A percentile compares a stretch with the other conserved stretches of the same genome.
Evolutionary conservation across 2,113 vertebrate genomes (phyloP).

Genomic region (Dicrurus megarhynchus): DNA sequence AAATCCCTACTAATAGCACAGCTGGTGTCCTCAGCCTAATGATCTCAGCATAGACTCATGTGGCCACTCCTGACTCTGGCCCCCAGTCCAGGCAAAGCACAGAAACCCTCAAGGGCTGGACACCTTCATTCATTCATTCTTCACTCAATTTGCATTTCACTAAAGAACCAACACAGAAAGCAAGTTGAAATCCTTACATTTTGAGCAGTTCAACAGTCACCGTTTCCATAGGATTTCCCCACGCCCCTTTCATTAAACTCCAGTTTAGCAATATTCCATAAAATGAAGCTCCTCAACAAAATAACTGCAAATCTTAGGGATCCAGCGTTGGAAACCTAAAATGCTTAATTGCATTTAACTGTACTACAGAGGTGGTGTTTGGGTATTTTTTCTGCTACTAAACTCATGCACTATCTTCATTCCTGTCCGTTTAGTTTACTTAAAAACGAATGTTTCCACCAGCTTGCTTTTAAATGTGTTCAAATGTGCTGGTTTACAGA

Average conservation of each 20-base stretch:
- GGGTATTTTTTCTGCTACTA: neutral
- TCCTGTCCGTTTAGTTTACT: neutral
- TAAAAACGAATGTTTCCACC: neutral
- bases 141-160: neutral
- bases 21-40: slow-evolving; percentile 71
- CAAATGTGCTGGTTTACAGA: neutral
- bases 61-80: neutral
- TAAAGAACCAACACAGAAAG: neutral
- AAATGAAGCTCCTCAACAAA: neutral
- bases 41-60: slow-evolving; percentile 57
- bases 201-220: neutral
- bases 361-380: neutral
- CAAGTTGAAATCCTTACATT: neutral
- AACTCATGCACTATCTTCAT: neutral
- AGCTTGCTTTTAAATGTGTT: neutral
- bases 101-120: neutral
- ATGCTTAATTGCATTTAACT: neutral
- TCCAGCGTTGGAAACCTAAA: neutral
- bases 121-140: neutral
- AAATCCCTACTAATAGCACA: slow-evolving; percentile 76
- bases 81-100: neutral
- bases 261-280: neutral
- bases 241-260: neutral
- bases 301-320: neutral
- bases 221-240: neutral